A percentile compares a stretch with the other conserved stretches of the same genome.
Evolutionary conservation across 35 echinoderm and acorn worm genomes (phyloP).

Genomic region (Lytechinus pictus): DNA sequence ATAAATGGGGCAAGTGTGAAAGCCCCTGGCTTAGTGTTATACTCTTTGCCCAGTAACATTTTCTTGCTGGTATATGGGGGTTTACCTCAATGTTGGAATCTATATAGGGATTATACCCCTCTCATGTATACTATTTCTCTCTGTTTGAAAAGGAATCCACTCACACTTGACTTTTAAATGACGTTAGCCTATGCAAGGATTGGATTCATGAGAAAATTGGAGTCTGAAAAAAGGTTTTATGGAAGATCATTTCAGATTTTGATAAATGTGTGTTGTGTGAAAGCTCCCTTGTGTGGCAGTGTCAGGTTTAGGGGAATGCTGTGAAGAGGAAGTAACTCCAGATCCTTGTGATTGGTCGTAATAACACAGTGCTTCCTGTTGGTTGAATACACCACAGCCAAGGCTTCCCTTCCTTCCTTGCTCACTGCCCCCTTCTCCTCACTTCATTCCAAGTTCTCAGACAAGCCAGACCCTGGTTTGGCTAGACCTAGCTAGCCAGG

Average conservation of each 20-base stretch:
- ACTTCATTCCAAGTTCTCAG: not conserved
- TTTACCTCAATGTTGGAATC: not conserved
- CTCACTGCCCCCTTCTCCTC: not conserved
- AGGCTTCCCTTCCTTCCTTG: not conserved
- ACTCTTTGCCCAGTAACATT: not conserved
- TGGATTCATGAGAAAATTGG: not conserved
- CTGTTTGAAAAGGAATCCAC: not conserved
- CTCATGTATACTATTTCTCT: not conserved
- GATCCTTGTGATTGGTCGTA: slow-evolving; percentile 31
- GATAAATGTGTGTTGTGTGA: not conserved
- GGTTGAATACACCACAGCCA: not conserved
- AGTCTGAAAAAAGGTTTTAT: not conserved
- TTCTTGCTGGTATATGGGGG: too few species aligned
- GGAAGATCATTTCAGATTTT: not conserved
- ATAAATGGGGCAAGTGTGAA: not conserved
- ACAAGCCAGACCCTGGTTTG: not conserved
- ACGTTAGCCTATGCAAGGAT: not conserved
- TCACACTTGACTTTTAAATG: not conserved
- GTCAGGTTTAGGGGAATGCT: slow-evolving; percentile 2
- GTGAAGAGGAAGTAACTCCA: slow-evolving; percentile 25
- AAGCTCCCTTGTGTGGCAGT: not conserved
- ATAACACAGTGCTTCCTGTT: slow-evolving; percentile 27
- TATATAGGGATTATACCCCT: not conserved
- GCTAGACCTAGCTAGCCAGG: not conserved
- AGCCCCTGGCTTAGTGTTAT: not conserved